phyloP scores from a whole-genome alignment of 2,113 vertebrate species.

The Tor tambroides region DNA sequence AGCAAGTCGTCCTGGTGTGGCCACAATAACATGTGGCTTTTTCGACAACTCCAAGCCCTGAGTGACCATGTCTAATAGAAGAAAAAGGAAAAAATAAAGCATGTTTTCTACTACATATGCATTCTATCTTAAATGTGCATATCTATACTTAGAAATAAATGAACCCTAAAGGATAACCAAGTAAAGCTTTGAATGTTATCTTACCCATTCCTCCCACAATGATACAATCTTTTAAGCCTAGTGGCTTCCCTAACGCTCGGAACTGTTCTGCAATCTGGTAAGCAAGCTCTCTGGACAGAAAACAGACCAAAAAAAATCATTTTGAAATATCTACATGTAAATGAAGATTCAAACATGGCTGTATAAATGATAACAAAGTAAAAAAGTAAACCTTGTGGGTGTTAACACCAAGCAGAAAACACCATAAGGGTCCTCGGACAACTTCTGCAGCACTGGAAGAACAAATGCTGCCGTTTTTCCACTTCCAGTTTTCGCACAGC shows the following conservation, averaged over 20 bases:
- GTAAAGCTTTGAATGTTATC: background rate
- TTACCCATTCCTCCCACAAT: slow-evolving; percentile 94
- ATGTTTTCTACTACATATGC: background rate
- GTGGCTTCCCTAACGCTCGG: slow-evolving; percentile 88
- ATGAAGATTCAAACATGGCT: background rate
- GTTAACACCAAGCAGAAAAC: slow-evolving; percentile 94
- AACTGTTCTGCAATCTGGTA: slow-evolving; percentile 98
- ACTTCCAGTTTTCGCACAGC: slow-evolving; percentile 94
- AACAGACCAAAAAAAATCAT: background rate
- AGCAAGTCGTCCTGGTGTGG: slow-evolving; percentile 88
- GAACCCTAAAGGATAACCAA: background rate
- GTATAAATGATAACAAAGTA: background rate
- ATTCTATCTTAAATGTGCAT: background rate
- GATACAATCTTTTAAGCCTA: slow-evolving; percentile 89
- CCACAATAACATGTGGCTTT: slow-evolving; percentile 90
- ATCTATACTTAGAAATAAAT: background rate
- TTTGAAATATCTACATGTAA: background rate
- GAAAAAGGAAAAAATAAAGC: background rate
- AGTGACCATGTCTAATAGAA: slow-evolving; percentile 85
- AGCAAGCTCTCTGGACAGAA: slow-evolving; percentile 85
- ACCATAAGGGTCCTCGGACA: slow-evolving; percentile 92
- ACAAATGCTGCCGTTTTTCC: slow-evolving; percentile 95
- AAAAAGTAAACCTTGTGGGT: slow-evolving; percentile 83
- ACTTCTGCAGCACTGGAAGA: slow-evolving; percentile 89
- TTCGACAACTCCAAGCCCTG: slow-evolving; percentile 88